A percentile compares a stretch with the other conserved stretches of the same genome.
Evolutionary conservation across 2,113 vertebrate species (phyloP).

Genomic region (Semnornis frantzii): DNA sequence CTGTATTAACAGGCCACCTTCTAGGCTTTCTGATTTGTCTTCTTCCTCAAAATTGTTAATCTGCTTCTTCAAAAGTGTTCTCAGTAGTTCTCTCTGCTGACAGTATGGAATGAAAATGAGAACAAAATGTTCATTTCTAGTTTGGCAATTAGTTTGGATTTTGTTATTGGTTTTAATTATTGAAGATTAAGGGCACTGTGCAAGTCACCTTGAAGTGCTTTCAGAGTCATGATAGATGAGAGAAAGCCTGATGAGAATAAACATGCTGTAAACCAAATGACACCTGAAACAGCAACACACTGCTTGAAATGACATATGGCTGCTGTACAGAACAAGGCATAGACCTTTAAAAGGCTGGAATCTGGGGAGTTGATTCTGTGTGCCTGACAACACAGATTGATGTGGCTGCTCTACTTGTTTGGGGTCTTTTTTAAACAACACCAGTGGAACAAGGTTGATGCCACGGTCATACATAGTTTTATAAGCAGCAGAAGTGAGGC

Average conservation of each 20-base stretch:
- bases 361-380: background rate
- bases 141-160: background rate
- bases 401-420: background rate
- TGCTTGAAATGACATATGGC: background rate
- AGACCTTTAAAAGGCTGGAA: background rate
- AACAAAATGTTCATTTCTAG: background rate
- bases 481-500: background rate
- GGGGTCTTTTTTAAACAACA: background rate
- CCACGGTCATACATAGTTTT: background rate
- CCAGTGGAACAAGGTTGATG: background rate
- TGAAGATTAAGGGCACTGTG: background rate
- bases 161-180: background rate
- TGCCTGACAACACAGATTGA: background rate
- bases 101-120: background rate
- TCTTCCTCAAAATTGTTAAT: background rate
- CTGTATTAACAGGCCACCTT: background rate
- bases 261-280: background rate
- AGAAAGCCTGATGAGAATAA: constrained; percentile 16
- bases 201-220: background rate
- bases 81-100: background rate
- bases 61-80: background rate
- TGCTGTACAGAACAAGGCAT: background rate
- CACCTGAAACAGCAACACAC: background rate
- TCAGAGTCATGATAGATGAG: background rate
- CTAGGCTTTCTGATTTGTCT: background rate